Evolutionary conservation across 1,140 invertebrate species (phyloP).

Genomic region (Samia ricini): DNA sequence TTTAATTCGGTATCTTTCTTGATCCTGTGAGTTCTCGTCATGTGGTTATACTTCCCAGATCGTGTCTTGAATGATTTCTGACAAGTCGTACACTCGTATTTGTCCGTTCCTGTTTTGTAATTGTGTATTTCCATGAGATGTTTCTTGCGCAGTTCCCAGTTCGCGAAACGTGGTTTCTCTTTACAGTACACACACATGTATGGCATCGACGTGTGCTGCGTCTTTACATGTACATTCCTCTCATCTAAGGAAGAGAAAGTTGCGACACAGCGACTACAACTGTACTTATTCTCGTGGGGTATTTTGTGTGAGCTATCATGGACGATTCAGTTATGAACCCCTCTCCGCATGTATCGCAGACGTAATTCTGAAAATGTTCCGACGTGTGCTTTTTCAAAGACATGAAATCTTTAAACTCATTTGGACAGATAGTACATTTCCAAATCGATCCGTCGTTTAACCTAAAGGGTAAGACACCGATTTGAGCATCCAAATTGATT

Average conservation of each 20-base stretch:
- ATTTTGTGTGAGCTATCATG: constrained; percentile 65
- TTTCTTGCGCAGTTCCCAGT: constrained; percentile 61
- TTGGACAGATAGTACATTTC: constrained; percentile 64
- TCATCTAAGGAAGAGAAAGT: constrained; percentile 62
- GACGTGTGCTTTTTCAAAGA: constrained; percentile 60
- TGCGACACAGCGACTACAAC: constrained; percentile 57
- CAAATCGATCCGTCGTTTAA: constrained; percentile 59
- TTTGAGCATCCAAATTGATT: constrained; percentile 52
- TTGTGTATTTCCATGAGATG: constrained; percentile 66
- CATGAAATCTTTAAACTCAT: constrained; percentile 63
- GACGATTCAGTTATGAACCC: constrained; percentile 67
- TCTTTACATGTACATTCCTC: constrained; percentile 63
- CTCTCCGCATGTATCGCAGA: constrained; percentile 66
- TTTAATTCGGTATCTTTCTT: constrained; percentile 60
- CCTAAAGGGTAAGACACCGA: constrained; percentile 58
- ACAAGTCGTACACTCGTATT: constrained; percentile 60
- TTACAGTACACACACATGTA: constrained; percentile 65
- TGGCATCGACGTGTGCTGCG: constrained; percentile 59
- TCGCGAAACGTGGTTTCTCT: constrained; percentile 63
- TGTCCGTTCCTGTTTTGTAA: constrained; percentile 57
- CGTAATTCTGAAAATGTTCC: constrained; percentile 66
- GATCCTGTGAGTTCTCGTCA: constrained; percentile 56
- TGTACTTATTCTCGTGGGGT: constrained; percentile 68
- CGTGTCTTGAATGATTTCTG: constrained; percentile 65
- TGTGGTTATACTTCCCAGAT: constrained; percentile 69